Base-by-base conservation (phyloP, 2,797 vertebrate species). In the Scyliorhinus canicula region DNA sequence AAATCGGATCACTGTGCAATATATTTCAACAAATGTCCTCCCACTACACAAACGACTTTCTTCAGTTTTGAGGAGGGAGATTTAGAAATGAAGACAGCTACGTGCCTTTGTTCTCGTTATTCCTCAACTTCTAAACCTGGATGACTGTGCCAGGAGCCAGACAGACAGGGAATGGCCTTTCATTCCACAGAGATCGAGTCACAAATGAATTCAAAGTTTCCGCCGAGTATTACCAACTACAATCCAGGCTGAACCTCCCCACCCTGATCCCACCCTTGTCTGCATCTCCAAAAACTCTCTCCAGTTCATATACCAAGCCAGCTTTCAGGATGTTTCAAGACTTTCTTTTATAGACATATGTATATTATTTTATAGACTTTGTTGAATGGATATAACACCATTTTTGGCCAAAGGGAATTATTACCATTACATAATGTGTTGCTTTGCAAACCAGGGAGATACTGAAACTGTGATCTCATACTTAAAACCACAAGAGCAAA, bases 391-490 rank as follows among this genome's bases (percentile, higher is more conserved):
- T 21, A 26, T n/a, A 91, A 9, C 19, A 40, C 57, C 31, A 21
- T 40, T 91, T 65, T 65, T 44, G 57, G 88, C 88, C 57, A 65
- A 40, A 26, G 40, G n/a, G 40, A n/a, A n/a, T n/a, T 26, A 21
- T 91, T 91, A 44, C 88, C n/a, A 65, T 91, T 44, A 31, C 35
- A 40, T 65, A 60, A 91, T 91, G 4, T 91, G 88, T 65, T n/a
- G 65, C n/a, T 40, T 50, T 44, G 26, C 8, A 65, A 65, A 44
- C n/a, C 19, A 91, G 40, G 55, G 57, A 91, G 88, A 91, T 65
- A 65, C 88, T 91, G 60, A 57, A 63, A 65, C 57, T 91, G 88
- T 91, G 88, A 91, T 65, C 88, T 91, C 88, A 91, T 91, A 44
- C 57, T 63, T 44, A 26, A 91, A 65, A 91, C 88, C 88, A 44